phyloP scores from a whole-genome alignment of 1,140 invertebrate species.

The Stenopsyche tienmushanensis region DNA sequence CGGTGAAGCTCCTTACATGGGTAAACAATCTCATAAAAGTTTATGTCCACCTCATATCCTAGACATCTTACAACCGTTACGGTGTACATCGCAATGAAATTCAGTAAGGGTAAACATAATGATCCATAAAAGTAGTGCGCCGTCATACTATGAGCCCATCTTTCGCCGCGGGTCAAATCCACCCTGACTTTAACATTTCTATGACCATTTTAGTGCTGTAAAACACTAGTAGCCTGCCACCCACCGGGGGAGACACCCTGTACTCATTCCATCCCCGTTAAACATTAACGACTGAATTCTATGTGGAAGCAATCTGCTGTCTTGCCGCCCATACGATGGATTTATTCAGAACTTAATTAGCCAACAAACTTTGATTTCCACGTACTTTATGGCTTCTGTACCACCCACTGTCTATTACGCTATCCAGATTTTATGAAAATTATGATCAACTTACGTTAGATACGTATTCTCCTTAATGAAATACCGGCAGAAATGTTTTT shows the following conservation, averaged over 20 bases:
- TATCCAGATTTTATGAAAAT: background rate
- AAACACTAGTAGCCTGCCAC: slow-evolving; percentile 29
- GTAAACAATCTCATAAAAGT: slow-evolving; percentile 39
- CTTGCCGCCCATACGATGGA: slow-evolving; percentile 1
- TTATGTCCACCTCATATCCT: slow-evolving; percentile 35
- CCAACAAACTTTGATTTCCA: background rate
- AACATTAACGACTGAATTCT: slow-evolving; percentile 28
- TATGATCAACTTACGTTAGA: background rate
- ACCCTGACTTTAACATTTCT: slow-evolving; percentile 26
- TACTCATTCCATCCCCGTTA: too few relatives aligned
- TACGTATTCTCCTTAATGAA: background rate
- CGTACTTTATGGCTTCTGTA: too few relatives aligned
- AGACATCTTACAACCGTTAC: slow-evolving; percentile 28
- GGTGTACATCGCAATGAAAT: slow-evolving; percentile 36
- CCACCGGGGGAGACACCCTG: too few relatives aligned
- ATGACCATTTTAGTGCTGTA: slow-evolving; percentile 27
- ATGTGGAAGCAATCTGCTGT: slow-evolving; percentile 10
- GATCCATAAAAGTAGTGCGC: slow-evolving; percentile 38
- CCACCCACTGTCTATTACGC: background rate
- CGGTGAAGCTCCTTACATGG: background rate
- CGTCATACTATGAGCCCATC: slow-evolving; percentile 25
- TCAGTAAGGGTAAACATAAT: slow-evolving; percentile 38
- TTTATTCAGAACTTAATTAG: slow-evolving; percentile 20
- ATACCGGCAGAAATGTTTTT: background rate
- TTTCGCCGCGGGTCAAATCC: slow-evolving; percentile 36